Conservation (phyloP, 2,113 vertebrate species). For the Cavia aperea region DNA sequence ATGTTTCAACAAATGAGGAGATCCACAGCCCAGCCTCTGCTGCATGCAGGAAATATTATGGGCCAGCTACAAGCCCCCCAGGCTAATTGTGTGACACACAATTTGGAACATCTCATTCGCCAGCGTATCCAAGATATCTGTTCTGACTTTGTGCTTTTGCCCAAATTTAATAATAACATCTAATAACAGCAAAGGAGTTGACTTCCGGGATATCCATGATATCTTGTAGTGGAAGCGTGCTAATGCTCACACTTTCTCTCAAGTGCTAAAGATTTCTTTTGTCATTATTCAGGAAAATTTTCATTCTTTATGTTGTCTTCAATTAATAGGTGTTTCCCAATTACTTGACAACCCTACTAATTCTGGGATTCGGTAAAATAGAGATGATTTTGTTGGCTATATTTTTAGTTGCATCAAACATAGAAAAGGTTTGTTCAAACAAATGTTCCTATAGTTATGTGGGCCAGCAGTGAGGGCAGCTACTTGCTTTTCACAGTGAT, state of each 20-base stretch:
- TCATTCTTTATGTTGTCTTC: not conserved
- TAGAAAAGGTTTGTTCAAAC: not conserved
- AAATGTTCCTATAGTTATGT: not conserved
- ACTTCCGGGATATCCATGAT: not conserved
- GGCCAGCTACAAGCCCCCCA: not conserved
- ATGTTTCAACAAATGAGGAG: constrained; percentile 51
- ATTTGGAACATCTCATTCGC: constrained; percentile 23
- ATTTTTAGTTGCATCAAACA: constrained; percentile 24
- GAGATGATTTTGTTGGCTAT: not conserved
- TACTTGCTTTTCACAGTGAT: not conserved
- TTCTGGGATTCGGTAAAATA: not conserved
- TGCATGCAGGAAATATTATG: not conserved
- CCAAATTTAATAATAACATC: constrained; percentile 39
- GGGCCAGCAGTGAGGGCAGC: too few species aligned
- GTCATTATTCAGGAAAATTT: not conserved
- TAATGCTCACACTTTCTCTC: not conserved
- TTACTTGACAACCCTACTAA: not conserved
- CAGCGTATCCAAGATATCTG: constrained; percentile 25
- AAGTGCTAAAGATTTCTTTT: not conserved
- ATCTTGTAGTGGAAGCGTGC: not conserved
- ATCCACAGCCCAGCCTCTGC: not conserved
- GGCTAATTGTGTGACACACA: not conserved
- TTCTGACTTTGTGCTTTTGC: constrained; percentile 37
- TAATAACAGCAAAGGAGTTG: not conserved
- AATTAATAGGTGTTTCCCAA: not conserved